Evolutionary conservation across 2,797 vertebrate species (phyloP).

Genomic region (Tolypeutes matacus): DNA sequence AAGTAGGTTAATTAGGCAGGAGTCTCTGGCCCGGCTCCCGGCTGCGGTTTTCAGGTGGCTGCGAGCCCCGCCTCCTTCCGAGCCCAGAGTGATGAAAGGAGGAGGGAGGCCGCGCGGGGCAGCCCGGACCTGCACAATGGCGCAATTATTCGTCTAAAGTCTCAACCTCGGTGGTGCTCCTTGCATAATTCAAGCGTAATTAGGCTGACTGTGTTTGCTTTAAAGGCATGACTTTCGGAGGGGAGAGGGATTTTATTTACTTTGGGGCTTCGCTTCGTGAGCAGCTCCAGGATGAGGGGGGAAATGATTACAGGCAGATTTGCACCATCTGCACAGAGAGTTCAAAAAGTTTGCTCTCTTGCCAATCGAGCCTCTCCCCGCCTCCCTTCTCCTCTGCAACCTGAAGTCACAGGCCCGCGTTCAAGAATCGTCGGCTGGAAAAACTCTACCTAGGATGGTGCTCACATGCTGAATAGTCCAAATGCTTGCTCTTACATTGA

Average conservation of each 20-base stretch:
- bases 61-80: constrained; percentile 68
- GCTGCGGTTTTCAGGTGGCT: constrained; percentile 85
- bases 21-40: constrained; percentile 80
- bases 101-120: neutral
- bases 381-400: neutral
- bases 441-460: neutral
- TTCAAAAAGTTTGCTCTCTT: constrained; percentile 57
- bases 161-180: constrained; percentile 28
- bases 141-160: constrained; percentile 72
- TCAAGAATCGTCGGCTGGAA: neutral
- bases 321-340: neutral
- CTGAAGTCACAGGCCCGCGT: neutral
- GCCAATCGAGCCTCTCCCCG: neutral
- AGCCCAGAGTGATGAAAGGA: neutral
- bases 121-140: constrained; percentile 46
- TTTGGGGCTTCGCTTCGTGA: constrained; percentile 11
- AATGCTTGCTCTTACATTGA: neutral
- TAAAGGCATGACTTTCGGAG: constrained; percentile 65
- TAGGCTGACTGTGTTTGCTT: constrained; percentile 65
- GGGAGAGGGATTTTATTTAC: constrained; percentile 66
- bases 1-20: constrained; percentile 87
- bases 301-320: constrained; percentile 64
- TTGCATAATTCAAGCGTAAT: constrained; percentile 78
- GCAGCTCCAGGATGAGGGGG: constrained; percentile 46
- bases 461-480: neutral